These are phyloP conservation scores for Meles meles DNA, from an alignment of 2,113 vertebrate species.

Conservation along the genomic window DNA sequence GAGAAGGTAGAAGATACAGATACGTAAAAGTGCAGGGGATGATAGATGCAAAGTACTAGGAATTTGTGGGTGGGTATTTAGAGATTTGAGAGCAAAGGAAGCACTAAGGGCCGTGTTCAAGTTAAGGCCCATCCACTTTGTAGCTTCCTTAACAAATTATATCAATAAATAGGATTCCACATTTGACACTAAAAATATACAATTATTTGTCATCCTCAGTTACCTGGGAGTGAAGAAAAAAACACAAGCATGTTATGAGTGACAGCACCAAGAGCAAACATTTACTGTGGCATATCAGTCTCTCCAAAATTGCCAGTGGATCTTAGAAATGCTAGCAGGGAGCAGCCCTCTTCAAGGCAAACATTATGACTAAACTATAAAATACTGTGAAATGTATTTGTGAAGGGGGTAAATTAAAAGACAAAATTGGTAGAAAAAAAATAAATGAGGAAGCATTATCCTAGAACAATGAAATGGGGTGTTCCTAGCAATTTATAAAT, in stretches of 20 bases:
- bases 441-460: neutral
- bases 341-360: neutral
- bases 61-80: neutral
- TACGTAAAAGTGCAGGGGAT: neutral
- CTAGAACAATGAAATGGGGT: neutral
- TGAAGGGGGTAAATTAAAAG: slow-evolving; percentile 3
- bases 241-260: neutral
- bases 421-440: slow-evolving; percentile 34
- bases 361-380: neutral
- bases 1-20: neutral
- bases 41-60: neutral
- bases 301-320: neutral
- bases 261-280: neutral
- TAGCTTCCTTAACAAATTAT: neutral
- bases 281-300: neutral
- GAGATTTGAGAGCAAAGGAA: neutral
- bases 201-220: neutral
- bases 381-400: neutral
- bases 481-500: neutral
- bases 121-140: neutral
- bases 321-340: neutral
- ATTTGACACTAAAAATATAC: slow-evolving; percentile 21
- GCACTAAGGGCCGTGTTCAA: neutral
- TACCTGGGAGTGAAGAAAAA: neutral
- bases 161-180: neutral